Evolutionary conservation across 2,113 vertebrate genomes (phyloP).

Genomic region (Bos indicus): DNA sequence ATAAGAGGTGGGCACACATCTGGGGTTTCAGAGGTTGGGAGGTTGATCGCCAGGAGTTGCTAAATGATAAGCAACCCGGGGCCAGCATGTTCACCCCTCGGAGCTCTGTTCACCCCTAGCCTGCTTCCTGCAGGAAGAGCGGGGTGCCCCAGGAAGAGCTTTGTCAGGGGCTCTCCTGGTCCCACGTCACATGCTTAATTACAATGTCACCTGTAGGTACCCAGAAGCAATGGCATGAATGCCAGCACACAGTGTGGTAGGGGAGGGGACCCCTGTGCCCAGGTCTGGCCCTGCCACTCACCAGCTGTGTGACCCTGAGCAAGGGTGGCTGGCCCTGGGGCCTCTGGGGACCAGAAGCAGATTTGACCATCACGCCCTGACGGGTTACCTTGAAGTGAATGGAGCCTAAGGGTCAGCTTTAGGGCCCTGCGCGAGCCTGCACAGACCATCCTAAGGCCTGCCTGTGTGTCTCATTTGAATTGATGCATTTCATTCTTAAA

Average conservation of each 20-base stretch:
- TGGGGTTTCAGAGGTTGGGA: neutral
- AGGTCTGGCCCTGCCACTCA: neutral
- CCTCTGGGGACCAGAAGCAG: neutral
- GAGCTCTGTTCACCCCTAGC: neutral
- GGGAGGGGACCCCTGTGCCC: neutral
- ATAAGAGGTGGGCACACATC: neutral
- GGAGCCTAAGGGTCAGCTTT: neutral
- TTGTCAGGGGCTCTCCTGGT: neutral
- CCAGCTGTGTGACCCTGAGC: neutral
- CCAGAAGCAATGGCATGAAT: neutral
- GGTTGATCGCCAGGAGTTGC: neutral
- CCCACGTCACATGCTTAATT: neutral
- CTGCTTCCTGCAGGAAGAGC: neutral
- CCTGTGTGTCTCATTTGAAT: neutral
- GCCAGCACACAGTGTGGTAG: neutral
- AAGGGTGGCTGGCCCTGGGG: neutral
- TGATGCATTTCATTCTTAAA: neutral
- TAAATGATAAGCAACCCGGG: neutral
- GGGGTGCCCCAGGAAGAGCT: neutral
- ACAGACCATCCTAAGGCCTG: neutral
- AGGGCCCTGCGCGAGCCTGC: neutral
- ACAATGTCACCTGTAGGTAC: neutral
- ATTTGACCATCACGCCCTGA: neutral
- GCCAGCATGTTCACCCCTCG: neutral
- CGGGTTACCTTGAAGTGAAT: neutral